Evolutionary conservation across 2,113 vertebrate genomes (phyloP), one percentile per base, ranked within the genome.

Genomic region (Chaetops frenatus): DNA sequence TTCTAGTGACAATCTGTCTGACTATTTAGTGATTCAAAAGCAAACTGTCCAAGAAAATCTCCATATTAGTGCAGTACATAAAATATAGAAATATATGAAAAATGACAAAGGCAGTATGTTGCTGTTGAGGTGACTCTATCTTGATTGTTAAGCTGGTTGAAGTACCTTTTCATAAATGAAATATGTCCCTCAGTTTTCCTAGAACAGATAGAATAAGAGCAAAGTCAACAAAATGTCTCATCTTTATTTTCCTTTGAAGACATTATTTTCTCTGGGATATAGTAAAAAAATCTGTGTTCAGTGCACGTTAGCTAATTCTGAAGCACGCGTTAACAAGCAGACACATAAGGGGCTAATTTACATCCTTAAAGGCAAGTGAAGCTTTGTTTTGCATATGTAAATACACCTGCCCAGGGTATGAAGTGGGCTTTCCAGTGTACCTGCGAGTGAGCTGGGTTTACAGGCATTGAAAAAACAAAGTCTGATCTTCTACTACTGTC

Each of bases 121-220:
- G 90, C 56, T 71, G 80, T 71, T 96, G 76, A 96, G 77, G 87
- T 95, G 53, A 53, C 91, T 88, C 44, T 86, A 80, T 93, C 87
- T 88, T 88, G 86, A 97, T 96, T 96, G 83, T 81, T 94, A 71
- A 95, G 67, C 80, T 82, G 27, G 86, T 69, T 92, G 58, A 94
- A 95, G 80, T 73, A 62, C 64, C 82, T 96, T 95, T 95, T 97
- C 90, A 96, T 93, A 95, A 97, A 87, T 88, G 71, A 96, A 97
- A 96, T 94, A 92, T 88, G 48, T 78, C 25, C 25, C 20, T 65
- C 40, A 50, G 51, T 88, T 95, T 94, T 95, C 79, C 60, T 94
- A 31, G 45, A 74, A 81, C 5, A 84, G 76, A 84, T 62, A 90
- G 72, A 86, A 81, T 88, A 93, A 94, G 76, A 95, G 76, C 72